phyloP scores from a whole-genome alignment of 2,113 vertebrate species.

The Crotalus horridus region DNA sequence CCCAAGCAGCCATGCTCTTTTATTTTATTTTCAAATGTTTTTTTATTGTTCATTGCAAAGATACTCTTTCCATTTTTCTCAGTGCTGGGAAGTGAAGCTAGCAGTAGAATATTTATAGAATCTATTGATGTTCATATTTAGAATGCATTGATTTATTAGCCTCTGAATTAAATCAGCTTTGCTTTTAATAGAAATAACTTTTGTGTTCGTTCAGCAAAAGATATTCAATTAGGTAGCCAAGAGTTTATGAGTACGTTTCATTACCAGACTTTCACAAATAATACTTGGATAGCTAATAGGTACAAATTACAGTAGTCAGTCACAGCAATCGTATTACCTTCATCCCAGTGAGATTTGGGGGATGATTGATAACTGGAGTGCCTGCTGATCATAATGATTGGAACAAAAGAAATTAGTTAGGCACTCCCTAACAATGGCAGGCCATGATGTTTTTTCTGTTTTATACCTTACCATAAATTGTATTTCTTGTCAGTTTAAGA shows the following conservation, averaged over 20 bases:
- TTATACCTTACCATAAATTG: constrained; percentile 28
- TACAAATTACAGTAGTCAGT: constrained; percentile 58
- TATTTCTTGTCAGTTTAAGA: constrained; percentile 27
- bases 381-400: constrained; percentile 63
- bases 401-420: constrained; percentile 61
- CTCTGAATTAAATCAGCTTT: constrained; percentile 36
- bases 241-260: constrained; percentile 47
- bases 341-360: constrained; percentile 49
- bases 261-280: constrained; percentile 51
- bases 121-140: constrained; percentile 20
- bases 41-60: constrained; percentile 1
- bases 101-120: constrained; percentile 43
- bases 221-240: constrained; percentile 28
- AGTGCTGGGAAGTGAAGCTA: constrained; percentile 36
- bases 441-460: constrained; percentile 37
- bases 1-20: neutral
- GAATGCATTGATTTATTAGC: constrained; percentile 36
- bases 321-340: constrained; percentile 45
- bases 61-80: constrained; percentile 29
- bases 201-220: constrained; percentile 31
- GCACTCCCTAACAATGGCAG: constrained; percentile 36
- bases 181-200: constrained; percentile 30
- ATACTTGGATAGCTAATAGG: constrained; percentile 51
- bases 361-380: constrained; percentile 58
- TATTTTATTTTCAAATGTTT: constrained; percentile 20